Base-by-base conservation (phyloP, 2,888 invertebrate species). In the Microctonus hyperodae region DNA sequence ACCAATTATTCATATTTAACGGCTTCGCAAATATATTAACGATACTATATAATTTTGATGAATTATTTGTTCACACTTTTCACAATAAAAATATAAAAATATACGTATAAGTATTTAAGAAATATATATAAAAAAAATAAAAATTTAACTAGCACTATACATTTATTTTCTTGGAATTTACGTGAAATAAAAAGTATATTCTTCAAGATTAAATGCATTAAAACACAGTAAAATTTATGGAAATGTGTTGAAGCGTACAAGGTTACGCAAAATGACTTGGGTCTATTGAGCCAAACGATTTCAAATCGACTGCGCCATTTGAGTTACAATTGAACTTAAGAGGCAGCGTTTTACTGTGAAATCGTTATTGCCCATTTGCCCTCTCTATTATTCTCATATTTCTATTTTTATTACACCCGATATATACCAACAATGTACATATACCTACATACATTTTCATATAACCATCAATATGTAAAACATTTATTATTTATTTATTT, bases 291-390 rank as follows among this genome's bases (percentile, higher is more conserved):
- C 13, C 44, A 51, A 51, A 51, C 51, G 10, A 51, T 51, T 51
- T 51, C 23, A 22, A 51, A 51, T 2, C 51, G 51, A 51, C 51
- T 51, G 51, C 13, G 10, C 57, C 57, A 20, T 40, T 59, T 40
- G 4, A 59, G n/a, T 59, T 59, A 44, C 40, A 59, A 59, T 59
- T 37, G 59, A 40, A 22, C 40, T 57, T 35, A 40, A 55, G 55
- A 40, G 40, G 40, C 44, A 63, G 22, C 35, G 22, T 20, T 65
- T 65, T 37, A 65, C 37, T 40, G 59, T 48, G 35, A 31, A 65
- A 65, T 53, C 35, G 58, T 59, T 59, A 65, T 65, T 65, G 65
- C 25, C 65, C 58, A 59, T 58, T 65, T 59, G 10, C 50, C 13
- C 35, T n/a, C 44, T 20, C 25, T 59, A 51, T 50, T 59, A 23